Evolutionary conservation across 2,113 vertebrate species (phyloP).

Genomic region (Ciconia stormi): DNA sequence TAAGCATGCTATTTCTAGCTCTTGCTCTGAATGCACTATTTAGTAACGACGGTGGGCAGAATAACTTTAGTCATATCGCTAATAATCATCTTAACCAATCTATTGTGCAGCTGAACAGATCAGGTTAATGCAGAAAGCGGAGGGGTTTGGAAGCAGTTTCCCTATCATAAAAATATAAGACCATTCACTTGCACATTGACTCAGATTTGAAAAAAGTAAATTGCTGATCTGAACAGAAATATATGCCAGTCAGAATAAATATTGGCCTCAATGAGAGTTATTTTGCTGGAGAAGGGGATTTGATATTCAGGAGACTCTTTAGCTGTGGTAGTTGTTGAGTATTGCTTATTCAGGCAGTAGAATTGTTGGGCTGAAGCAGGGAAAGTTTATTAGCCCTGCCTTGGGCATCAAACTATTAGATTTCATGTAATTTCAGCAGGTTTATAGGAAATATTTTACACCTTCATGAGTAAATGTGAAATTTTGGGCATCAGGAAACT

Average conservation of each 20-base stretch:
- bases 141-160: neutral
- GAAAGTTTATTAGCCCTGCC: constrained; percentile 53
- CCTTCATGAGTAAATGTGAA: constrained; percentile 41
- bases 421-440: constrained; percentile 45
- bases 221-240: constrained; percentile 23
- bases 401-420: constrained; percentile 40
- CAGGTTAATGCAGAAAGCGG: neutral
- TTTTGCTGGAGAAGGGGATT: neutral
- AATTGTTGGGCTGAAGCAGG: constrained; percentile 5
- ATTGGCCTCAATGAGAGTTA: neutral
- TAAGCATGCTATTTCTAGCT: neutral
- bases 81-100: neutral
- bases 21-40: neutral
- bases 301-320: constrained; percentile 29
- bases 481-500: neutral
- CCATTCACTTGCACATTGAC: neutral
- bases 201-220: neutral
- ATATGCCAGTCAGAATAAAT: neutral
- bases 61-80: neutral
- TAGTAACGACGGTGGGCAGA: neutral
- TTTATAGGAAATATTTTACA: constrained; percentile 47
- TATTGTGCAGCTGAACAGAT: neutral
- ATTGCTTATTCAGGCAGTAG: constrained; percentile 48
- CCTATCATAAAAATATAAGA: neutral
- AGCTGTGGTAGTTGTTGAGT: neutral